phyloP scores from a whole-genome alignment of 2,113 vertebrate species.

The Vidua macroura region DNA sequence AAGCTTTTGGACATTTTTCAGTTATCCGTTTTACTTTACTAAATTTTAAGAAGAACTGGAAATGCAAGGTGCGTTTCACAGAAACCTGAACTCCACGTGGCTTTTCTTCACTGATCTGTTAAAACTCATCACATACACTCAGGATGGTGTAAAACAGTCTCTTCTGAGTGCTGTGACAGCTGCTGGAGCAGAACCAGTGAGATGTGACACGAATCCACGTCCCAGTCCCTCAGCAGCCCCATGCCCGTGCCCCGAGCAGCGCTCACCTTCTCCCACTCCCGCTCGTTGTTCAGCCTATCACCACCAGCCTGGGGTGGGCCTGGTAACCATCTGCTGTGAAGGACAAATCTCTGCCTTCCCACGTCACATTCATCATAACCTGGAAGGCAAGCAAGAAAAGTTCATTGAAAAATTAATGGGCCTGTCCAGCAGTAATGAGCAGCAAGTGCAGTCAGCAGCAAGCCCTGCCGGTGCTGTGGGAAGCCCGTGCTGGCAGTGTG shows the following conservation, averaged over 20 bases:
- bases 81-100: neutral
- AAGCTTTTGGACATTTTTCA: neutral
- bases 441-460: neutral
- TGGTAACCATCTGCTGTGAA: slow-evolving; percentile 98
- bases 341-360: slow-evolving; percentile 94
- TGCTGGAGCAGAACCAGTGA: neutral
- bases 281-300: slow-evolving; percentile 92
- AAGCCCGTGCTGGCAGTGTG: neutral
- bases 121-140: neutral
- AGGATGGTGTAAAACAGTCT: neutral
- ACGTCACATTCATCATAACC: slow-evolving; percentile 98
- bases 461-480: neutral
- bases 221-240: neutral
- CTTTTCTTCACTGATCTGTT: neutral
- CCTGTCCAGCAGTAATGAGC: slow-evolving; percentile 42
- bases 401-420: slow-evolving; percentile 60
- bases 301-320: slow-evolving; percentile 91
- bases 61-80: neutral
- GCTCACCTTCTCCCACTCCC: slow-evolving; percentile 97
- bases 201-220: fast-evolving
- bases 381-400: slow-evolving; percentile 67
- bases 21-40: neutral
- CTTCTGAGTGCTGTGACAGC: neutral
- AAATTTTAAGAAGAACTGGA: neutral
- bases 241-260: fast-evolving